These are phyloP conservation scores for Rhombomys opimus DNA, from an alignment of 2,113 vertebrate genomes.

Conservation along the genomic window DNA sequence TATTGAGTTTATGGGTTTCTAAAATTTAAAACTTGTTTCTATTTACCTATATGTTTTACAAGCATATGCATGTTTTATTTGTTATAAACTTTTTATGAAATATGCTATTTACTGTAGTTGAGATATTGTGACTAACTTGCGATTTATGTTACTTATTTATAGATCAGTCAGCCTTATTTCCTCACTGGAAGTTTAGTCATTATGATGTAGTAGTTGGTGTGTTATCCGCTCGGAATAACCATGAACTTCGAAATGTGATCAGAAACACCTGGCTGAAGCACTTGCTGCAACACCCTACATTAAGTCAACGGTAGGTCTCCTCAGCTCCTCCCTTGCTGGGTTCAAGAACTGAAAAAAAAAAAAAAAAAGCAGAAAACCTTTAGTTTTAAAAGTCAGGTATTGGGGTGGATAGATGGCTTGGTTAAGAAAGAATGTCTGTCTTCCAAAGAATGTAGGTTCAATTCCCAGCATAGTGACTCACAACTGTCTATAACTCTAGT, in stretches of 20 bases:
- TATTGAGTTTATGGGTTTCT: neutral
- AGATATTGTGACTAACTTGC: conserved; percentile 9
- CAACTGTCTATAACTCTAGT: neutral
- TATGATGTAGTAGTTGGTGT: conserved; percentile 95
- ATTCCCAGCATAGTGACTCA: neutral
- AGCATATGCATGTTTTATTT: neutral
- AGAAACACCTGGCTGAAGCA: conserved; percentile 95
- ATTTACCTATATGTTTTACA: conserved; percentile 6
- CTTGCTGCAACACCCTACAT: conserved; percentile 88
- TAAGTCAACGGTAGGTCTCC: conserved; percentile 90
- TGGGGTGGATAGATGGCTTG: neutral
- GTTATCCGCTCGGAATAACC: conserved; percentile 94
- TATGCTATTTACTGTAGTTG: neutral
- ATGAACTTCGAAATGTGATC: conserved; percentile 93
- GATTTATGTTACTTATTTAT: conserved; percentile 73
- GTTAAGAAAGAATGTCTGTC: neutral
- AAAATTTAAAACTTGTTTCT: neutral
- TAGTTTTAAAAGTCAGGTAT: neutral
- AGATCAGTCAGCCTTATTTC: conserved; percentile 83
- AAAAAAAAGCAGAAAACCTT: neutral
- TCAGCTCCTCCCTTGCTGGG: neutral
- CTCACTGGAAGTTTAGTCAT: conserved; percentile 84
- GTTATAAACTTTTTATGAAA: conserved; percentile 14
- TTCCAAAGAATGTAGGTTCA: neutral
- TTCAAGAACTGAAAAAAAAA: neutral